Conservation (phyloP, 2,797 vertebrate species). For the Notolabrus celidotus region DNA sequence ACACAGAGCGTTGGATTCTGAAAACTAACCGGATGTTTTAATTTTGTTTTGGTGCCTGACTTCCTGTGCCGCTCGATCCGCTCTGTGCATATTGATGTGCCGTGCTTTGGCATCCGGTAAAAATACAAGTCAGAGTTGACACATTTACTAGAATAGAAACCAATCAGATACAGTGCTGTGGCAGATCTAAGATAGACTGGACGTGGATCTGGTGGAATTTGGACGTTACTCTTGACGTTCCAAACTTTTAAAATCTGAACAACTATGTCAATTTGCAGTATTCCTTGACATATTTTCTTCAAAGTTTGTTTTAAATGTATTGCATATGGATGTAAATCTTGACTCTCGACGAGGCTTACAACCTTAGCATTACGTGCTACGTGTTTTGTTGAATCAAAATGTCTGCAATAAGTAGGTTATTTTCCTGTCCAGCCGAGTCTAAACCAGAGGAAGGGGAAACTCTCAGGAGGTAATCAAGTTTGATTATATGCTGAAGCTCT, state of each 20-base stretch:
- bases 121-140: too few species aligned
- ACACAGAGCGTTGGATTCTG: too few species aligned
- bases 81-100: too few species aligned
- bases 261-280: not conserved
- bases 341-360: not conserved
- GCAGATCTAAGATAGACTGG: too few species aligned
- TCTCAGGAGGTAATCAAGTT: constrained; percentile 34
- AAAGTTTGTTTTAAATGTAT: not conserved
- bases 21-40: too few species aligned
- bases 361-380: not conserved
- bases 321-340: not conserved
- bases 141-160: too few species aligned
- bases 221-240: not conserved
- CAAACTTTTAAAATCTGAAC: not conserved
- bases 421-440: not conserved
- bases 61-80: too few species aligned
- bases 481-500: constrained; percentile 14
- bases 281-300: not conserved
- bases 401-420: constrained; percentile 1
- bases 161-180: too few species aligned
- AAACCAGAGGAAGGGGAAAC: not conserved
- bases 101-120: too few species aligned
- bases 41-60: too few species aligned
- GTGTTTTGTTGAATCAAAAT: not conserved
- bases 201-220: too few species aligned